phyloP scores from a whole-genome alignment of 2,113 vertebrate species.

The Scatophagus argus region DNA sequence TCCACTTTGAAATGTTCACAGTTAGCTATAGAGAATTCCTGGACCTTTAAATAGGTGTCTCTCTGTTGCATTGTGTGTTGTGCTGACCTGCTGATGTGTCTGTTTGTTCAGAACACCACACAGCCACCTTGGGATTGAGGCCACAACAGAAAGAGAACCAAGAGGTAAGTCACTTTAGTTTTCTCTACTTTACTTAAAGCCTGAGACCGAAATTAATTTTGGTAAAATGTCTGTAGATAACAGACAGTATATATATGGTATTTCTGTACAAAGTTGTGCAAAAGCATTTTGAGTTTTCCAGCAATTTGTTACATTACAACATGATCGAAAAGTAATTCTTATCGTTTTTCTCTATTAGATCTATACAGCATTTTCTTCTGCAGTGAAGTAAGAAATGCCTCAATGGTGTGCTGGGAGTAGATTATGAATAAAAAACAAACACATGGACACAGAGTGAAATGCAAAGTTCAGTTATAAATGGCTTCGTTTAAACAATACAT shows the following conservation, averaged over 20 bases:
- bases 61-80: conserved; percentile 3
- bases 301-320: neutral
- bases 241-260: neutral
- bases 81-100: conserved; percentile 36
- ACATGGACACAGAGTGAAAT: neutral
- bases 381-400: neutral
- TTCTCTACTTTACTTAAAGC: neutral
- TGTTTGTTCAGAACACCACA: conserved; percentile 82
- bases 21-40: neutral
- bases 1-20: neutral
- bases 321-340: neutral
- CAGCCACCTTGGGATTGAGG: conserved; percentile 74
- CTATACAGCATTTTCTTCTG: neutral
- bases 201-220: neutral
- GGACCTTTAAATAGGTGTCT: neutral
- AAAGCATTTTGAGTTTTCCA: neutral
- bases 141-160: conserved; percentile 75
- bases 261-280: neutral
- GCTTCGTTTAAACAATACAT: neutral
- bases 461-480: neutral
- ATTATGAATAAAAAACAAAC: neutral
- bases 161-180: conserved; percentile 75
- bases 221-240: neutral
- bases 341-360: neutral
- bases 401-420: neutral